Evolutionary conservation across 2,113 vertebrate genomes (phyloP).

Genomic region (Pipa parva): DNA sequence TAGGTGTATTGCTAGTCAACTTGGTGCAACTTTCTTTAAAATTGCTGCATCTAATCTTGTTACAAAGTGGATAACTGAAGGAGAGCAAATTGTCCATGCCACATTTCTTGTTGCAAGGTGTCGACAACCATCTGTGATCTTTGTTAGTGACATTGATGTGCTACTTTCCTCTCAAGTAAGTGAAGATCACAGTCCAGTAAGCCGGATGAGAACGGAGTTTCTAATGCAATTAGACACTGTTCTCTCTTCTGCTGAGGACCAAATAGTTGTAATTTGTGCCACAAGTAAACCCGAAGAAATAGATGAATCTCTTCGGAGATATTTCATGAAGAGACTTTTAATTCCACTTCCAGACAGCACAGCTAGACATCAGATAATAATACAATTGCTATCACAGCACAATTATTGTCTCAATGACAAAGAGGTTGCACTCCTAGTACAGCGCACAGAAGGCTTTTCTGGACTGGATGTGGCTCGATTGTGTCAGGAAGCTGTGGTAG

Average conservation of each 20-base stretch:
- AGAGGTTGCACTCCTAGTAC: conserved; percentile 94
- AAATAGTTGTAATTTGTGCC: conserved; percentile 95
- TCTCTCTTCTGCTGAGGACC: conserved; percentile 89
- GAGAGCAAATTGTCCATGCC: conserved; percentile 91
- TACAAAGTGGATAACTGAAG: conserved; percentile 92
- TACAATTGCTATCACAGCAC: conserved; percentile 97
- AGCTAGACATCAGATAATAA: conserved; percentile 97
- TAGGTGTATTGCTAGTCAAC: conserved; percentile 92
- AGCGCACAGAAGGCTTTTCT: conserved; percentile 97
- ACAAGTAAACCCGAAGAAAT: conserved; percentile 98
- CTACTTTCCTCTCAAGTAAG: conserved; percentile 86
- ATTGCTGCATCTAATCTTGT: conserved; percentile 85
- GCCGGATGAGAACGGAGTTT: conserved; percentile 90
- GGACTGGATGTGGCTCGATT: conserved; percentile 92
- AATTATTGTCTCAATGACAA: conserved; percentile 99
- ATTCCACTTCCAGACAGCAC: conserved; percentile 94
- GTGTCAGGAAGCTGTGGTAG: conserved; percentile 93
- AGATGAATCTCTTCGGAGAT: conserved; percentile 92
- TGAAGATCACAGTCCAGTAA: conserved; percentile 88
- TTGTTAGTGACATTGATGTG: conserved; percentile 94
- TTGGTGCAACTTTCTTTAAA: conserved; percentile 91
- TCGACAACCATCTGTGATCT: conserved; percentile 93
- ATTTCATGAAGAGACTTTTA: conserved; percentile 97
- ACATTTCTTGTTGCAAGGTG: conserved; percentile 93
- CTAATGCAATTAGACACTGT: conserved; percentile 95